Conservation (phyloP, 53 echinoderm and acorn worm species). For the Crossaster papposus region DNA sequence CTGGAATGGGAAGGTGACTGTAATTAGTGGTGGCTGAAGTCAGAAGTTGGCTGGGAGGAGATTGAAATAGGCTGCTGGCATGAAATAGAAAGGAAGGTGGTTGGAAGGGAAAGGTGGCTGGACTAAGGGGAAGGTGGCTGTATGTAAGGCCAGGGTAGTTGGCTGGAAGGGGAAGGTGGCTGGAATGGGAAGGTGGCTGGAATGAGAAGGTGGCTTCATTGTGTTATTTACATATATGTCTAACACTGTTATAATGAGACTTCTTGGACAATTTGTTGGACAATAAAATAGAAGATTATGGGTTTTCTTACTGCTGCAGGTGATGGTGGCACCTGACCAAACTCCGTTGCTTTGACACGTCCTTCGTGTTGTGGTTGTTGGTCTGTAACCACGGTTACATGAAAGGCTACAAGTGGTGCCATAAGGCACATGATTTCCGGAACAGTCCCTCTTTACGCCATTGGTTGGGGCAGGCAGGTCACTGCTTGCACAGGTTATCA, state of each 20-base stretch:
- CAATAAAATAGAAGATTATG: too few species aligned
- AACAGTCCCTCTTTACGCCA: slow-evolving; percentile 64
- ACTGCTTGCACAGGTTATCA: slow-evolving; percentile 66
- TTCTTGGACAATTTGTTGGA: too few species aligned
- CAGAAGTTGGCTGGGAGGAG: not conserved
- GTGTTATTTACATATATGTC: too few species aligned
- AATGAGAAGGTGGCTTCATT: not conserved
- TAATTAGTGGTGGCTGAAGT: not conserved
- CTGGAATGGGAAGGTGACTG: too few species aligned
- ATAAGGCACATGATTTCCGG: slow-evolving; percentile 48
- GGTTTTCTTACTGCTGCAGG: slow-evolving; percentile 62
- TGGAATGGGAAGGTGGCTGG: not conserved
- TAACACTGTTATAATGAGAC: too few species aligned
- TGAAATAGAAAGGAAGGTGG: slow-evolving; percentile 22
- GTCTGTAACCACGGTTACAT: slow-evolving; percentile 76
- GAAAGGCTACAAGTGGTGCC: slow-evolving; percentile 68
- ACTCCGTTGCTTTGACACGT: slow-evolving; percentile 70
- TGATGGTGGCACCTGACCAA: slow-evolving; percentile 66
- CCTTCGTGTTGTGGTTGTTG: slow-evolving; percentile 30
- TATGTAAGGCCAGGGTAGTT: not conserved
- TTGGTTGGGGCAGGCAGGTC: slow-evolving; percentile 68
- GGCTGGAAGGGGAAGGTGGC: too few species aligned
- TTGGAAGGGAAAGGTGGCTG: not conserved
- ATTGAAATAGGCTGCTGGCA: slow-evolving; percentile 26
- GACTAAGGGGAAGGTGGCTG: not conserved